Evolutionary conservation across 2,797 vertebrate species (phyloP).

Genomic region (Sorex maritimensis): DNA sequence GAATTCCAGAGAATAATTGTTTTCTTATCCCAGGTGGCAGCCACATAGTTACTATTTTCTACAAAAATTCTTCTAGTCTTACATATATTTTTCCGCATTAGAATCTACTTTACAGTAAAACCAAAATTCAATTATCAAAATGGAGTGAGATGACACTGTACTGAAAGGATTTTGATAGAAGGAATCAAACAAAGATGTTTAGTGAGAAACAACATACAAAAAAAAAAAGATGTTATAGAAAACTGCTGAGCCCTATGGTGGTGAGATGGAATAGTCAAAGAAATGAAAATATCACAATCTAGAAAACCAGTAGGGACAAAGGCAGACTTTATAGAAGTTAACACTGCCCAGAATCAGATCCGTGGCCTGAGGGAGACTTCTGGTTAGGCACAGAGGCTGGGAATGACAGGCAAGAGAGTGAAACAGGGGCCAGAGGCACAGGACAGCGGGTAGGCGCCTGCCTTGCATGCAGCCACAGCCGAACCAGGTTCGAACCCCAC

Average conservation of each 20-base stretch:
- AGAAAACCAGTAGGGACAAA: neutral
- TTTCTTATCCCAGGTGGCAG: neutral
- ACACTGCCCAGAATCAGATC: neutral
- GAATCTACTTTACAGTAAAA: conserved; percentile 62
- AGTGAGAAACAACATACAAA: neutral
- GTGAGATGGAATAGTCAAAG: conserved; percentile 6
- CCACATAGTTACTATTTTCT: neutral
- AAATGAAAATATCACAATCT: neutral
- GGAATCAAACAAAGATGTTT: neutral
- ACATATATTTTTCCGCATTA: conserved; percentile 8
- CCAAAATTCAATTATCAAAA: neutral
- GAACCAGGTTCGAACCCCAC: too few species aligned
- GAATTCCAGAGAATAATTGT: neutral
- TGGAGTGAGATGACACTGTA: too few species aligned
- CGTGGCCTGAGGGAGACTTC: neutral
- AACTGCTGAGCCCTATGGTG: neutral
- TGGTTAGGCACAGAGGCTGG: neutral
- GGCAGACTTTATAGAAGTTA: neutral
- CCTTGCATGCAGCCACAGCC: too few species aligned
- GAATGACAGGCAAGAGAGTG: neutral
- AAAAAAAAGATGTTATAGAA: conserved; percentile 31
- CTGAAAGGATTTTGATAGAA: neutral
- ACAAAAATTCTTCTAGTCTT: conserved; percentile 31
- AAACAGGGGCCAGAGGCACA: neutral
- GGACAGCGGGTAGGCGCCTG: too few species aligned